Evolutionary conservation across 2,888 invertebrate species (phyloP), one percentile per base, ranked within the genome.

Genomic region (Lasioglossum marginatum): DNA sequence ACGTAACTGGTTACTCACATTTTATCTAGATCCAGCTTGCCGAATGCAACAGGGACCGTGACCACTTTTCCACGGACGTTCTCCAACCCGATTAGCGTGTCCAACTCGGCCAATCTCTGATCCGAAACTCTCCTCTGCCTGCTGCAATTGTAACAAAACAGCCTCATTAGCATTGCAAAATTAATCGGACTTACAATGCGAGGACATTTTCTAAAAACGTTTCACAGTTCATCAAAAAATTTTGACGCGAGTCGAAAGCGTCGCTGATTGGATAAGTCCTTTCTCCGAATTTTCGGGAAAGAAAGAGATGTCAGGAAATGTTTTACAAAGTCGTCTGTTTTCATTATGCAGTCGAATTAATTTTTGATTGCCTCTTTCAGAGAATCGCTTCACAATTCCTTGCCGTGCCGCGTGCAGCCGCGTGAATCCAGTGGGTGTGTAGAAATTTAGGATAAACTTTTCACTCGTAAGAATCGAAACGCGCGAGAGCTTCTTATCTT

Each of bases 81-180:
- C 31, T 95, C 93, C 85, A 96, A 94, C 4, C 96, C 96, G 79
- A 96, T 86, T 40, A 96, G 92, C 6, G 96, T 96, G 91, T 96
- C 96, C 89, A 96, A 93, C 92, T 96, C 96, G 40, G 96, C 96
- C 79, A 96, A 92, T 81, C 96, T 94, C 92, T 96, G 96, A 92
- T 96, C 96, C 40, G 96, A 96, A 40, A 96, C 96, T 73, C 96
- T 95, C 91, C 96, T 96, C 75, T 96, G 95, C 88, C 96, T 95
- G 92, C 90, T 95, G 94, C 82, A 91, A 92, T 63, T 5, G 2
- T 57, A 63, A 40, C 23, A 5, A n/a, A 70, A 70, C 40, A 40
- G 23, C 8, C 37, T 19, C 10, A 8, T 68, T 34, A 68, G 34
- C 34, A 23, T 27, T 10, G 14, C 60, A 66, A 66, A 19, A 23